phyloP scores from a whole-genome alignment of 2,113 vertebrate genomes.

The Lipophrys pholis region DNA sequence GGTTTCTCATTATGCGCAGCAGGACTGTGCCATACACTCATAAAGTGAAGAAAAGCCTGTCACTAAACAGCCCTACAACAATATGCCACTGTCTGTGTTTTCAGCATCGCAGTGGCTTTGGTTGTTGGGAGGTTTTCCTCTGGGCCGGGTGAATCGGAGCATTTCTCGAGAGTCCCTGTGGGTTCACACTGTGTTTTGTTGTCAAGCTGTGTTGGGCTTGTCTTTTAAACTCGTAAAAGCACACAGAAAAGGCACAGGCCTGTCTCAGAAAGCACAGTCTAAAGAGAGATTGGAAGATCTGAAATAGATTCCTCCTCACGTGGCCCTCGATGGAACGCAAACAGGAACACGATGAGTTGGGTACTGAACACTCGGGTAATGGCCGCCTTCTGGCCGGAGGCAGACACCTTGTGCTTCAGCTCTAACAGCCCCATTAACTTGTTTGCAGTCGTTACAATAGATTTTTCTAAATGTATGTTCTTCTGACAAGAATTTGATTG shows the following conservation, averaged over 20 bases:
- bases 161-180: background rate
- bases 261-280: slow-evolving; percentile 22
- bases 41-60: background rate
- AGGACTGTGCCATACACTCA: no score
- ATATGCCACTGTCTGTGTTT: background rate
- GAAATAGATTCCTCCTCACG: slow-evolving; percentile 8
- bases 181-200: slow-evolving; percentile 4
- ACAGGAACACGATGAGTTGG: background rate
- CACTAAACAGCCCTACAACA: background rate
- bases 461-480: background rate
- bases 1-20: no score
- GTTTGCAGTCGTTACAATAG: background rate
- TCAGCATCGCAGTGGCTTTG: background rate
- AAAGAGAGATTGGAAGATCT: slow-evolving; percentile 22
- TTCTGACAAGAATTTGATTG: background rate
- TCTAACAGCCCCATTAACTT: background rate
- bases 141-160: slow-evolving; percentile 1
- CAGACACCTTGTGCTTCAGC: background rate
- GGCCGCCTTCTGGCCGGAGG: slow-evolving; percentile 3
- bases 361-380: background rate
- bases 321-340: background rate
- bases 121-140: background rate
- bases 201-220: slow-evolving; percentile 19
- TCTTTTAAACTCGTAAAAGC: slow-evolving; percentile 33
- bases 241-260: slow-evolving; percentile 11